phyloP scores from a whole-genome alignment of 2,888 invertebrate genomes.

The Isoperla grammatica region DNA sequence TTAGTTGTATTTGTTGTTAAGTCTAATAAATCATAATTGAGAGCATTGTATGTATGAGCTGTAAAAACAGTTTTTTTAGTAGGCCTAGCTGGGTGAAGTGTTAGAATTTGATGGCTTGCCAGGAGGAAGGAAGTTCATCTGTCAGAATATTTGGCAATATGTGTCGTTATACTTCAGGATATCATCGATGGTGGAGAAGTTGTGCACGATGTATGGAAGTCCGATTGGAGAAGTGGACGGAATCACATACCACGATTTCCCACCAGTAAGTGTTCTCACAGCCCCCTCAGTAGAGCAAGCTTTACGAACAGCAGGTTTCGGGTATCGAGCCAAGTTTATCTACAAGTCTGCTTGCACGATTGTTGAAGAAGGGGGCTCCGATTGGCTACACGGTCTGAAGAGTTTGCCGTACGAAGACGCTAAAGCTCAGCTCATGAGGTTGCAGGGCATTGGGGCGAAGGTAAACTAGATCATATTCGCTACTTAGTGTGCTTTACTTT shows the following conservation, averaged over 20 bases:
- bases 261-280: constrained; percentile 60
- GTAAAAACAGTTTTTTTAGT: no score
- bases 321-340: constrained; percentile 85
- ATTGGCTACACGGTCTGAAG: constrained; percentile 68
- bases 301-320: constrained; percentile 70
- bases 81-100: no score
- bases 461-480: constrained; percentile 50
- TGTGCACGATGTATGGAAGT: constrained; percentile 75
- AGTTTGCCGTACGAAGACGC: constrained; percentile 66
- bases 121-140: no score
- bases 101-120: no score
- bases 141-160: no score
- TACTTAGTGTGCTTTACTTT: constrained; percentile 8
- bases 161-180: constrained; percentile 63
- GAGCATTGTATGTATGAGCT: no score
- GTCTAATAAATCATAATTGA: no score
- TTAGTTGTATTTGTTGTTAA: no score
- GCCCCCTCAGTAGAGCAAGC: constrained; percentile 59
- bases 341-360: constrained; percentile 67
- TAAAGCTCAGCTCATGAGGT: constrained; percentile 62
- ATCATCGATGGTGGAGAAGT: constrained; percentile 82
- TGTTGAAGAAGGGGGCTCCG: constrained; percentile 57
- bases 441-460: constrained; percentile 92
- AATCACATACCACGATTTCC: constrained; percentile 69
- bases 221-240: constrained; percentile 63